Evolutionary conservation across 2,113 vertebrate species (phyloP), one percentile per base, ranked within the genome.

Genomic region (Nothocercus julius): DNA sequence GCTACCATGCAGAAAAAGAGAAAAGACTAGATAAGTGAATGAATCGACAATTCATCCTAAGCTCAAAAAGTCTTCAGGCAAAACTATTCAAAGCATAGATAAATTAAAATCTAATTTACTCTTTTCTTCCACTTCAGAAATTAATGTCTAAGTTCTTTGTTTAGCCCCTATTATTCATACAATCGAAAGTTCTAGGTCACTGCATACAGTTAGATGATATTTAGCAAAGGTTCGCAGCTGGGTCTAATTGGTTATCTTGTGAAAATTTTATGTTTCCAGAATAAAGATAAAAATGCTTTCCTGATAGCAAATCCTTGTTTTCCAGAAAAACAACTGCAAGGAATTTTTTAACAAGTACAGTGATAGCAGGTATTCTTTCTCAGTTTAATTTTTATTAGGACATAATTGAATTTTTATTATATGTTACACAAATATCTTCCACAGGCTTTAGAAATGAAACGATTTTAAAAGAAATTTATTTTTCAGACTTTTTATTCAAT

Each of bases 91-190:
- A 95, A 97, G 49, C 54, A 70, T 24, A 83, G 64, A 78, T 49
- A 62, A 93, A 96, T 97, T 89, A 94, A 97, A 73, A 94, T 80
- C 45, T 40, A 91, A 96, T 96, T 96, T 92, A 44, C 45, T 91
- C 63, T 86, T 91, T 94, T 93, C 70, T 96, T 93, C 62, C 67
- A 89, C 62, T 85, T 95, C 94, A 89, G 44, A 74, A 95, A 85
- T 81, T 75, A 95, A 89, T 51, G 28, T 7, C n/a, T 78, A 20
- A 86, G 27, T 93, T 95, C 85, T 95, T 95, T 93, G 75, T 95
- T 92, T 92, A 75, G 63, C 42, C 53, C 36, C 40, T 85, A 51
- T 94, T 94, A 94, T 83, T 97, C 77, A 74, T 70, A 85, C 63
- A 90, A 87, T 75, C 40, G 44, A 1, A 25, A 93, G 67, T 88